These are phyloP conservation scores for Cheirogaleus major DNA, from an alignment of 2,797 vertebrate genomes.

Conservation along the genomic window DNA sequence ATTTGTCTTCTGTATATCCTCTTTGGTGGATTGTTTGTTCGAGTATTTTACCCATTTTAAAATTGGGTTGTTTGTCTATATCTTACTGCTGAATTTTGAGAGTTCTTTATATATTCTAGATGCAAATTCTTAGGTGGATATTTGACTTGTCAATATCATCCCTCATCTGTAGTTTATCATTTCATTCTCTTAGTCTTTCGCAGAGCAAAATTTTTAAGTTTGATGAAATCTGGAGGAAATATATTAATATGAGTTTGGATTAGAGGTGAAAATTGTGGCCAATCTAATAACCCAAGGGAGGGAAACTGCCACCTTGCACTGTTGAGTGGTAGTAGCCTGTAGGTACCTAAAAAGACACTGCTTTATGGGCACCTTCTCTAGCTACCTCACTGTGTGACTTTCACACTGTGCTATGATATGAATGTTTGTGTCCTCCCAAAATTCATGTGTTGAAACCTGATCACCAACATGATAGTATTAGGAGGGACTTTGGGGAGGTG, in stretches of 20 bases:
- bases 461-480: not conserved
- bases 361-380: not conserved
- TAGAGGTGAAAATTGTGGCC: not conserved
- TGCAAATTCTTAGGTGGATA: not conserved
- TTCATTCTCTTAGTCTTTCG: not conserved
- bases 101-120: not conserved
- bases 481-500: not conserved
- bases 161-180: not conserved
- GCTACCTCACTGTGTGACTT: not conserved
- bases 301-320: not conserved
- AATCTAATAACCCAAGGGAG: not conserved
- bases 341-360: not conserved
- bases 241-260: not conserved
- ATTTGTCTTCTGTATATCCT: too few species aligned
- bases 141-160: not conserved
- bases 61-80: not conserved
- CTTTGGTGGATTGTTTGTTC: too few species aligned
- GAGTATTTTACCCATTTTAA: not conserved
- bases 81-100: not conserved
- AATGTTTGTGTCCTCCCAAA: not conserved
- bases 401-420: not conserved
- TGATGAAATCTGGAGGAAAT: not conserved
- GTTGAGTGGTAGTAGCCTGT: not conserved
- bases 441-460: not conserved
- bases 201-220: not conserved